These are phyloP conservation scores for Brachionus koreanus DNA, from an alignment of 1,140 invertebrate species.

Conservation along the genomic window DNA sequence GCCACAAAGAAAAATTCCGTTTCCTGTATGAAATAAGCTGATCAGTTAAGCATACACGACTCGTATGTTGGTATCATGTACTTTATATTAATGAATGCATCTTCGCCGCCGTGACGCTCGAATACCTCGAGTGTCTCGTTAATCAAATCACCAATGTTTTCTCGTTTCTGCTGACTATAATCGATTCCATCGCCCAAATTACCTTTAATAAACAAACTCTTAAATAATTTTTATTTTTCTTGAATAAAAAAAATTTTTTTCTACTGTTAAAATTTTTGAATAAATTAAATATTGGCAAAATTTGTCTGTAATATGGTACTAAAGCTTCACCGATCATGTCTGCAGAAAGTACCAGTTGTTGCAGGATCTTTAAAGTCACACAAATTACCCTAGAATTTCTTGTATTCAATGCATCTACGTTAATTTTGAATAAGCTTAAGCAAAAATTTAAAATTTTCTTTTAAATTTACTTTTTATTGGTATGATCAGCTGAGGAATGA, in stretches of 20 bases:
- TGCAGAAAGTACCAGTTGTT: slow-evolving; percentile 73
- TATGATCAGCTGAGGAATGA: slow-evolving; percentile 83
- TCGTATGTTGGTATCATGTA: slow-evolving; percentile 94
- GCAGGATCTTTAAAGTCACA: slow-evolving; percentile 72
- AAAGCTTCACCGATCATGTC: slow-evolving; percentile 78
- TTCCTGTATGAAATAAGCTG: background rate
- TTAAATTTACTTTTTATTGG: slow-evolving; percentile 77
- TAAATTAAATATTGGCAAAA: slow-evolving; percentile 80
- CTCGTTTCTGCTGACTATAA: slow-evolving; percentile 69
- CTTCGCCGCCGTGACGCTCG: slow-evolving; percentile 80
- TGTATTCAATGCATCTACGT: slow-evolving; percentile 75
- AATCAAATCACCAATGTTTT: slow-evolving; percentile 78
- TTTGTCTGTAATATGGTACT: slow-evolving; percentile 86
- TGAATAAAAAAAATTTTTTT: background rate
- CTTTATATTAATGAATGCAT: slow-evolving; percentile 93
- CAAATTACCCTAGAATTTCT: slow-evolving; percentile 71
- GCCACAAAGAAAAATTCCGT: slow-evolving; percentile 39
- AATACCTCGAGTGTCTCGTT: slow-evolving; percentile 85
- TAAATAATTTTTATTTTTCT: background rate
- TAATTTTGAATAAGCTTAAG: slow-evolving; percentile 44
- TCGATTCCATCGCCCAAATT: slow-evolving; percentile 73
- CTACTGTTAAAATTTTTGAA: slow-evolving; percentile 80
- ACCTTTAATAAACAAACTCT: slow-evolving; percentile 54
- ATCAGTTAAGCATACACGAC: slow-evolving; percentile 75
- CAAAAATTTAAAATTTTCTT: background rate